Percentiles rank a stretch among this genome's conserved stretches.
Evolutionary conservation across 2,113 vertebrate species (phyloP).

Genomic region (Budorcas taxicolor): DNA sequence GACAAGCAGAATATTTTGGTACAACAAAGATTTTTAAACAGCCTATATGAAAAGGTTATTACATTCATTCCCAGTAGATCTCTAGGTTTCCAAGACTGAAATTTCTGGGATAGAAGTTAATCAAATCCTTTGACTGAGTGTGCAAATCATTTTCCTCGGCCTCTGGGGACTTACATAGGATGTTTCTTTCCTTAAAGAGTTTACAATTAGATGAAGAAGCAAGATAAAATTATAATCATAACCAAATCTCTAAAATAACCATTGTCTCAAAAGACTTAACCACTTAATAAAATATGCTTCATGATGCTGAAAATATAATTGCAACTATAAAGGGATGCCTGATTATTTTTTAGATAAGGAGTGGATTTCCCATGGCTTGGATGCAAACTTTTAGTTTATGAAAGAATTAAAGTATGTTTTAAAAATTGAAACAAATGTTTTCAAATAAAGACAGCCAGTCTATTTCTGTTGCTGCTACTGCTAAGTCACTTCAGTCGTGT

Average conservation of each 20-base stretch:
- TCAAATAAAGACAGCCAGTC: background rate
- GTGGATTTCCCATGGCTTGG: background rate
- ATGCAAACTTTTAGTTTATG: background rate
- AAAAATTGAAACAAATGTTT: background rate
- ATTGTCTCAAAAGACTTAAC: background rate
- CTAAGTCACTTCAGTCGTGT: too few relatives aligned
- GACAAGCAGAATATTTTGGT: conserved; percentile 47
- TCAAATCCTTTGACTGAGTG: conserved; percentile 56
- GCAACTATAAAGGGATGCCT: background rate
- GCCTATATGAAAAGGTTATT: conserved; percentile 13
- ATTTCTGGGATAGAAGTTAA: conserved; percentile 61
- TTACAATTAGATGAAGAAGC: background rate
- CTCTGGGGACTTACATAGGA: background rate
- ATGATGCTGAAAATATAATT: background rate
- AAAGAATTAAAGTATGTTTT: background rate
- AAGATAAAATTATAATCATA: background rate
- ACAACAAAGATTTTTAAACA: conserved; percentile 8
- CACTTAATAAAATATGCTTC: background rate
- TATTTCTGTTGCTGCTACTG: background rate
- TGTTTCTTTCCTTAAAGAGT: conserved; percentile 45
- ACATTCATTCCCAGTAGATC: conserved; percentile 44
- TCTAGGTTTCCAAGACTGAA: conserved; percentile 46
- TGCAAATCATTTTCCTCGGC: conserved; percentile 14
- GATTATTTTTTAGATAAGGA: background rate
- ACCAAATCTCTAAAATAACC: background rate